Percentiles rank a stretch among this genome's conserved stretches.
Evolutionary conservation across 2,113 vertebrate genomes (phyloP).

Genomic region (Pygoscelis adeliae): DNA sequence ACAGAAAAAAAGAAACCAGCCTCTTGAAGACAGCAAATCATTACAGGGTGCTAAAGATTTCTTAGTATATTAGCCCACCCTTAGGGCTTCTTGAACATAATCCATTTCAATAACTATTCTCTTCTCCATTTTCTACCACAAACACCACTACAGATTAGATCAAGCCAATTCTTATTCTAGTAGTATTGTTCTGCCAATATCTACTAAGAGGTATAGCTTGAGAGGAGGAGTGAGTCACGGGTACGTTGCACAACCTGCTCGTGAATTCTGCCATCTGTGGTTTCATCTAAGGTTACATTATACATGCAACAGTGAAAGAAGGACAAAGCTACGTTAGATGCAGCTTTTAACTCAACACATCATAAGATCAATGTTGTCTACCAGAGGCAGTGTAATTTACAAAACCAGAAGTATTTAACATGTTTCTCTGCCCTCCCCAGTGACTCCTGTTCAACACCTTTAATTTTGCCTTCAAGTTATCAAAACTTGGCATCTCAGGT

Average conservation of each 20-base stretch:
- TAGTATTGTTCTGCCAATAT: slow-evolving; percentile 33
- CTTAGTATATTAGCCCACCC: slow-evolving; percentile 40
- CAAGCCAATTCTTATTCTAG: slow-evolving; percentile 63
- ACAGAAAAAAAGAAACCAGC: background rate
- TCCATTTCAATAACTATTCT: slow-evolving; percentile 11
- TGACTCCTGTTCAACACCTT: background rate
- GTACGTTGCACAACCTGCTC: background rate
- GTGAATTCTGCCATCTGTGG: slow-evolving; percentile 16
- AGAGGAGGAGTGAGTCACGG: background rate
- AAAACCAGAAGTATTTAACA: background rate
- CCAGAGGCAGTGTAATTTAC: background rate
- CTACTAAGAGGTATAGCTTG: slow-evolving; percentile 7
- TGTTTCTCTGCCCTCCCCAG: background rate
- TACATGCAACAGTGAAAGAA: slow-evolving; percentile 9
- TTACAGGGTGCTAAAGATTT: slow-evolving; percentile 61
- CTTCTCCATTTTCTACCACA: slow-evolving; percentile 36
- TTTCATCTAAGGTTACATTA: slow-evolving; percentile 53
- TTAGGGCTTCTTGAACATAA: slow-evolving; percentile 46
- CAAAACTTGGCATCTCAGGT: background rate
- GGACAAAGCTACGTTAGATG: background rate
- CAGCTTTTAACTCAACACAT: background rate
- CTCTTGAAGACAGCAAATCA: slow-evolving; percentile 52
- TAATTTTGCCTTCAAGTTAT: background rate
- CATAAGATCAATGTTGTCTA: background rate
- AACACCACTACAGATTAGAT: slow-evolving; percentile 52